Conservation (phyloP, 2,888 invertebrate genomes). For the Rhagium mordax region DNA sequence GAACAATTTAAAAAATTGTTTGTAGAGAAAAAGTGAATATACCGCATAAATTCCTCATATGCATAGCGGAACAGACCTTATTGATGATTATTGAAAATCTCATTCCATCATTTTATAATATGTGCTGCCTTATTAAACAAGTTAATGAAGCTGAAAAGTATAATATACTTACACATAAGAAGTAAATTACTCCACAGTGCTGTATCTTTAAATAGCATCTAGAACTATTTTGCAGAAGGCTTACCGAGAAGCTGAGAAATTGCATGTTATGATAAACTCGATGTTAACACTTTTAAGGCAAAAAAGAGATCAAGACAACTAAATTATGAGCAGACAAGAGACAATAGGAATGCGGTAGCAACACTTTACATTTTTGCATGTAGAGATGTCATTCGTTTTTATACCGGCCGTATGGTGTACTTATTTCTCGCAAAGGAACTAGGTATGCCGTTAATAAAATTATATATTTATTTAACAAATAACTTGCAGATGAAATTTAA, state of each 20-base stretch:
- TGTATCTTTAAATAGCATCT: background rate
- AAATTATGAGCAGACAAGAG: conserved; percentile 21
- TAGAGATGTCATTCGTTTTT: conserved; percentile 16
- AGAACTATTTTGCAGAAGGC: background rate
- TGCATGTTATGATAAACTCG: conserved; percentile 20
- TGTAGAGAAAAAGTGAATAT: background rate
- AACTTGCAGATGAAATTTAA: too few relatives aligned
- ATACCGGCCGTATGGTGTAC: background rate
- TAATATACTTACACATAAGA: background rate
- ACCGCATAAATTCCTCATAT: background rate
- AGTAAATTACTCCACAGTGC: background rate
- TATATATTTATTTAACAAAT: too few relatives aligned
- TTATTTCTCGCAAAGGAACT: background rate
- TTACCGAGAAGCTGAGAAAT: conserved; percentile 28
- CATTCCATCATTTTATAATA: background rate
- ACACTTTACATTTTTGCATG: conserved; percentile 39
- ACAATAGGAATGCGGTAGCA: conserved; percentile 40
- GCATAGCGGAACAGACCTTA: background rate
- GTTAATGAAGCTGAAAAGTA: background rate
- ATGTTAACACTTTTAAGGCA: conserved; percentile 35
- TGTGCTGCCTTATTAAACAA: background rate
- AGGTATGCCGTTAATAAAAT: too few relatives aligned
- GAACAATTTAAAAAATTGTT: background rate
- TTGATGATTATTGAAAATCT: background rate
- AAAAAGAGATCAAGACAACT: conserved; percentile 37